Base-by-base conservation (phyloP, 1,140 invertebrate species). In the Scaptodrosophila lebanonensis region DNA sequence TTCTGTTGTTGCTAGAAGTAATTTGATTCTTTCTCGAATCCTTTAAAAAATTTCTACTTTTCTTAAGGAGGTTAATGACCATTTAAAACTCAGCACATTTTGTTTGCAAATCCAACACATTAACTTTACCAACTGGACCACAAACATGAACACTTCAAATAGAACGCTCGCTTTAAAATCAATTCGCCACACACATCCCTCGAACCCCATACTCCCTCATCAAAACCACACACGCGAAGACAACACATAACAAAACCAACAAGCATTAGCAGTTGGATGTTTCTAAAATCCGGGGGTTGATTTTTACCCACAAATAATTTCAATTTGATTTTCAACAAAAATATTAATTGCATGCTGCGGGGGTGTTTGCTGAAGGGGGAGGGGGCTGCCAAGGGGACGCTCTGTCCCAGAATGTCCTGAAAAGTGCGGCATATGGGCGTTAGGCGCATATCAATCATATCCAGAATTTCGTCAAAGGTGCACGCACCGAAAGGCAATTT, bases 271-370 rank as follows among this genome's bases (percentile, higher is more conserved):
- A 33, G 18, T 50, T 49, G 49, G 42, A 16, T 5, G 27, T 15
- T 3, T 2, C n/a, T n/a, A n/a, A n/a, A 13, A 15, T 9, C 25
- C 11, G 16, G 44, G 50, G 60, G 47, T 33, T 40, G 47, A 56
- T 73, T 72, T 68, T 48, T 33, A 68, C 64, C 43, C 40, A 65
- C 44, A 38, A 62, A 79, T 77, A 77, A 82, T 73, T 82, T 66
- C 52, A 79, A 73, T 69, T 82, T 66, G 69, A 79, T 69, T 79
- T 79, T 70, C 42, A 66, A 56, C 60, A 36, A 58, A 59, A 82
- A 82, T 79, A 79, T 63, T 82, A 73, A 82, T 73, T 82, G 69
- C 66, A 69, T 58, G 9, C 9, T 7, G 35, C 35, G 35, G 35
- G 35, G 35, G 35, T 16, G 35, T n/a, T n/a, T n/a, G n/a, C 32